Conservation (phyloP, 2,113 vertebrate species). For the Lycocorax pyrrhopterus region DNA sequence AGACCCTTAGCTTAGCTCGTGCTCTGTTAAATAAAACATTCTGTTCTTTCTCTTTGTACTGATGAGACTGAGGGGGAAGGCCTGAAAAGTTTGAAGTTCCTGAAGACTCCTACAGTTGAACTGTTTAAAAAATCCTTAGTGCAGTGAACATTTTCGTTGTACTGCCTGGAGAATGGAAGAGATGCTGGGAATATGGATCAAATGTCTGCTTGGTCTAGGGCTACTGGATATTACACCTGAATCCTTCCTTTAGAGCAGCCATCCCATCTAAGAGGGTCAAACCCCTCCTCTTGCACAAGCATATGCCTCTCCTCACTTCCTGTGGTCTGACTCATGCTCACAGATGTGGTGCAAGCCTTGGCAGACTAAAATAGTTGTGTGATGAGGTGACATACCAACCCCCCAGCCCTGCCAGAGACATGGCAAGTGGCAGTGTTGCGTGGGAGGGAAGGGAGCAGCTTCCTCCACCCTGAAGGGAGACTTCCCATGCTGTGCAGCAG, state of each 20-base stretch:
- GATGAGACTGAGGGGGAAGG: not conserved
- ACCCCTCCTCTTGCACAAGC: not conserved
- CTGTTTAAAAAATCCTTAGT: not conserved
- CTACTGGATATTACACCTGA: not conserved
- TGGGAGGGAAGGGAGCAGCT: not conserved
- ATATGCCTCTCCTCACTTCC: not conserved
- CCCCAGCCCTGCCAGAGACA: not conserved
- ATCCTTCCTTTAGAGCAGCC: not conserved
- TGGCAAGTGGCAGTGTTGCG: not conserved
- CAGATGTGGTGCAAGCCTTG: not conserved
- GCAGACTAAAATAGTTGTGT: not conserved
- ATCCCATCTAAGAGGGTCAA: not conserved
- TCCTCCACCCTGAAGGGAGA: not conserved
- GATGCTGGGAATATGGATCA: not conserved
- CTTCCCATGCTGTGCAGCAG: not conserved
- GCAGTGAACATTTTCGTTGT: not conserved
- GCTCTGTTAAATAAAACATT: not conserved
- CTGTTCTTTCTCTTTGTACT: not conserved
- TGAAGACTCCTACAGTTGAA: not conserved
- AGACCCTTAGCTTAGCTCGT: not conserved
- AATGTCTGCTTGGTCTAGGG: not conserved
- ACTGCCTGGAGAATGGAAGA: not conserved
- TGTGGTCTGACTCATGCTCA: not conserved
- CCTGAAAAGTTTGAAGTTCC: not conserved
- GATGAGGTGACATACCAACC: not conserved